Base-by-base conservation (phyloP, 1,140 invertebrate genomes). In the Cotesia vestalis region DNA sequence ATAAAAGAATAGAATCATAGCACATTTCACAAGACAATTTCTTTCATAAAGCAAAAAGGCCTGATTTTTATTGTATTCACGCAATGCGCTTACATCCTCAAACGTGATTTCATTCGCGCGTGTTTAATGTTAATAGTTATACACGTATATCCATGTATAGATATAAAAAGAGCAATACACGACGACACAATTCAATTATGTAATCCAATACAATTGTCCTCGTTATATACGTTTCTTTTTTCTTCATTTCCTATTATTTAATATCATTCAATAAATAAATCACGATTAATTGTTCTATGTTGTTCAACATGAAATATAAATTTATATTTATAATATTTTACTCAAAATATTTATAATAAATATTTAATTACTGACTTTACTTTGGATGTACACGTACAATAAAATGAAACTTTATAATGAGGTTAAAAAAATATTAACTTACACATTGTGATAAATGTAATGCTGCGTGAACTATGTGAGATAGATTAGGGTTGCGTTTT, bases 51-150 rank as follows among this genome's bases (percentile, higher is more conserved):
- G n/a, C 14, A 4, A 27, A 55, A 11, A 66, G 69, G 38, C 62
- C 62, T 71, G 57, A 71, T 71, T 71, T 71, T 66, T 46, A 71
- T 71, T 71, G 62, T 62, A 62, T 40, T 40, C 69, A 71, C 69
- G 69, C 69, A 71, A 64, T 71, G 46, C 59, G 17, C 35, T 63
- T 35, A 52, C 35, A 66, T 71, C 61, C 69, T 71, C 61, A 36
- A 66, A 71, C 69, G 69, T 71, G 69, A 64, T 59, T 20, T 36
- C 17, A 55, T 55, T 52, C 59, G 61, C 20, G 59, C 34, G 61
- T 64, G 61, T 55, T 71, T 53, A 71, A 52, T 55, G n/a, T 71
- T 36, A 9, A 12, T 40, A 40, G 17, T 5, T 46, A 46, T 46
- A 46, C 11, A 8, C 9, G 9, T 40, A 40, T 46, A 55, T 60